Base-by-base conservation (phyloP, 2,113 vertebrate genomes). In the Sphyrna mokarran region DNA sequence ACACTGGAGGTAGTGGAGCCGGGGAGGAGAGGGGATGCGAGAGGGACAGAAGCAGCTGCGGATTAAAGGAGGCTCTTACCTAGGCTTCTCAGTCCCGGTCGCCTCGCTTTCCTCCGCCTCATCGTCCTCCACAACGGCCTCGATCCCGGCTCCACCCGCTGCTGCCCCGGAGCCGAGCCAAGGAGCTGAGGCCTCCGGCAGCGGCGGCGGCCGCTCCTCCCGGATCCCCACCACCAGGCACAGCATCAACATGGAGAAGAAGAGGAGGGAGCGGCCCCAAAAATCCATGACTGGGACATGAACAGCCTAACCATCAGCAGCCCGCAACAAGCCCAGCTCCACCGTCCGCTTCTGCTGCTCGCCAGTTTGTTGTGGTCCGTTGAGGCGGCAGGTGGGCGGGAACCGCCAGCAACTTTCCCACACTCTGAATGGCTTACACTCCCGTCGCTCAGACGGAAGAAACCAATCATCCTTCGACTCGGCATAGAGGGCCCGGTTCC, bases 41-140 rank as follows among this genome's bases (percentile, higher is more conserved):
- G n/a, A n/a, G 1, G 66, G 33, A n/a, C 2, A 10, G 63, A 61
- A 1, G 23, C 29, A 4, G 13, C 4, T 1, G 23, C 23, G 63
- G 33, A 14, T 40, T 16, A 22, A 13, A 14, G 29, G 3, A 20
- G 20, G n/a, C 48, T 0, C 16, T 7, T 83, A 95, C 91, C 91
- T 68, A 66, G 9, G 63, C 76, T 37, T 63, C 54, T 87, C 95
- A n/a, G 33, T 48, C 48, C 72, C 66, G 8, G 63, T 83, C n/a
- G 63, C n/a, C 33, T 69, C 91, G 37, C 91, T 94, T n/a, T 94
- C 91, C 37, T 94, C 91, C 33, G 63, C 63, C 91, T 94, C 91
- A 58, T 94, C 91, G 4, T 94, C 91, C 63, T 68, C 72, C 18
- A 69, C 66, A 9, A 94, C 63, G n/a, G 61, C 91, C 20, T 40